These are phyloP conservation scores for Trematocara stigmaticum DNA, from an alignment of 2,113 vertebrate genomes.

Conservation along the genomic window DNA sequence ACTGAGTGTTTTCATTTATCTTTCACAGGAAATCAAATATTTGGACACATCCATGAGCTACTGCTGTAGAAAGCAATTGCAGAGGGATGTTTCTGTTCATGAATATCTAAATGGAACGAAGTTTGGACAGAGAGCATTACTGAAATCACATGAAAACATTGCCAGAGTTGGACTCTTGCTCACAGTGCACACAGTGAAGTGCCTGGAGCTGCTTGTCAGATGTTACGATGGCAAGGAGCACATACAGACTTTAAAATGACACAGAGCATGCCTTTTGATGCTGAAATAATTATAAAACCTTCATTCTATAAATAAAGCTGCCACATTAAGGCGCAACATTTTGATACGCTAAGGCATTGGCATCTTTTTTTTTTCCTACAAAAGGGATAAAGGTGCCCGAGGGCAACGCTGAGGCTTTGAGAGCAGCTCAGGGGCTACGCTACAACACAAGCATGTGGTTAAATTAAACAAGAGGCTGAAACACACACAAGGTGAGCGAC, in stretches of 20 bases:
- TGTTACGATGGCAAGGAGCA: neutral
- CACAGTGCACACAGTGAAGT: neutral
- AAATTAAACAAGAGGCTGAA: conserved; percentile 56
- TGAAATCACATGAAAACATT: conserved; percentile 3
- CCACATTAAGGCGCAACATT: conserved; percentile 19
- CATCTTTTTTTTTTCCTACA: conserved; percentile 19
- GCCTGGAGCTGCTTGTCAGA: conserved; percentile 28
- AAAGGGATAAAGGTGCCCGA: conserved; percentile 21
- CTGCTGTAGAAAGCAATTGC: neutral
- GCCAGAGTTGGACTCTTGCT: neutral
- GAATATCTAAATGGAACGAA: conserved; percentile 23
- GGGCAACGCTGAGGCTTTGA: conserved; percentile 46
- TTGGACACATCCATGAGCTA: neutral
- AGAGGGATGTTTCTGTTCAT: conserved; percentile 15
- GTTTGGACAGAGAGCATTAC: neutral
- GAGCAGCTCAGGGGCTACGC: conserved; percentile 23
- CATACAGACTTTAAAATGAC: conserved; percentile 7
- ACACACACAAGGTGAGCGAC: conserved; percentile 48
- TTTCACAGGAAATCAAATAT: conserved; percentile 43
- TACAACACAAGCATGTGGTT: conserved; percentile 32
- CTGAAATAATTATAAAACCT: conserved; percentile 48
- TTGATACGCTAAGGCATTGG: conserved; percentile 23
- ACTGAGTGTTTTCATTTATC: conserved; percentile 32
- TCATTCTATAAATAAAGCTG: conserved; percentile 39
- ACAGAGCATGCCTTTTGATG: conserved; percentile 31